Base-by-base conservation (phyloP, 2,797 vertebrate genomes). In the Sciurus carolinensis region DNA sequence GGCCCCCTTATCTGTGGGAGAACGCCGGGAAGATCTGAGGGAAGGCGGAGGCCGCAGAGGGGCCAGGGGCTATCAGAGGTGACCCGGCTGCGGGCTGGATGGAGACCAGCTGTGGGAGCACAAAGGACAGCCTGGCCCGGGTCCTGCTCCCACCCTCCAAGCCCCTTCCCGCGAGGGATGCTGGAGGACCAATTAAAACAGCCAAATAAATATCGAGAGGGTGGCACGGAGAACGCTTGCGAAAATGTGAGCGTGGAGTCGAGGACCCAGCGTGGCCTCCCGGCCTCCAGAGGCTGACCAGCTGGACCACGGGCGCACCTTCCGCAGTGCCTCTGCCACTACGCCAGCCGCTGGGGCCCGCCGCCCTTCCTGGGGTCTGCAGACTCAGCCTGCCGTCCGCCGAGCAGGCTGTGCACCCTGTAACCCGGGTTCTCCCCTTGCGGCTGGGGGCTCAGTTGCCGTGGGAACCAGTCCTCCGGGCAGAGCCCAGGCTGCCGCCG, bases 1-100 rank as follows among this genome's bases (percentile, higher is more conserved):
- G 24, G 77, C 7, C 24, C 64, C 5, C 33, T 66, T 73, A 72
- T 52, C 36, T 36, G 33, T 20, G 44, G n/a, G 33, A 15, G 59
- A 94, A 7, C 4, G n/a, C 24, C 14, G 33, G 90, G 64, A 54
- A 85, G 85, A 95, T 82, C 18, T 33, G 52, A 30, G 67, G 50
- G 76, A 42, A 69, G 90, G 88, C 57, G 28, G 95, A 88, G 83
- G 86, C 91, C 72, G n/a, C 8, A 44, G 84, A 91, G 89, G 90
- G 87, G 83, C 39, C 7, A 13, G 64, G 66, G 64, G 66, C 7
- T 15, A 79, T 90, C 47, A 36, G 95, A 86, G 91, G 93, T 77
- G 88, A 75, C 0, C 28, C 0, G 0, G 59, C 28, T 20, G 71
- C 54, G 8, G 77, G 52, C 87, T 97, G 89, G 93, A 89, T 50